These are phyloP conservation scores for Phyto melanocephala DNA, from an alignment of 2,888 invertebrate species.

Conservation along the genomic window DNA sequence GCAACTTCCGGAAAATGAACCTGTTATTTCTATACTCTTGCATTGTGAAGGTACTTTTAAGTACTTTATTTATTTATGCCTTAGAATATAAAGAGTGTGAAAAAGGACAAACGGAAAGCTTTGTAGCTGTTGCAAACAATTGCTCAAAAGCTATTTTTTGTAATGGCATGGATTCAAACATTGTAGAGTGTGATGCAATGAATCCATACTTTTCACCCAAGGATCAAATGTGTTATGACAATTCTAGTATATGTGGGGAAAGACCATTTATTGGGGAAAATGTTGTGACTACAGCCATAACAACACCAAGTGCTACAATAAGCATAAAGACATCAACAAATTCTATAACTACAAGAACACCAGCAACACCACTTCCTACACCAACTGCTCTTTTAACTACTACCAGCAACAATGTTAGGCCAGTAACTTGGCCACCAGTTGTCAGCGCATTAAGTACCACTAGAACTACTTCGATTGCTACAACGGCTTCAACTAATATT, in stretches of 20 bases:
- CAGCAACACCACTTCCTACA: not conserved
- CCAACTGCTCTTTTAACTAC: not conserved
- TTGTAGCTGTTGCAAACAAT: constrained; percentile 3
- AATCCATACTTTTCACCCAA: constrained; percentile 10
- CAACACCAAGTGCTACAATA: not conserved
- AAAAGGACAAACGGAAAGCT: not conserved
- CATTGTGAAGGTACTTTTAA: not conserved
- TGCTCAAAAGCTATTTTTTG: constrained; percentile 33
- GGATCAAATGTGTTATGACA: constrained; percentile 10
- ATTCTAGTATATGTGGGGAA: not conserved
- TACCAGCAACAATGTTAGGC: not conserved
- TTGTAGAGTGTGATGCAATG: not conserved
- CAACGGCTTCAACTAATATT: not conserved
- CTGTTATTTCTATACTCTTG: not conserved
- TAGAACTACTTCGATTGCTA: not conserved
- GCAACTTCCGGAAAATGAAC: no score
- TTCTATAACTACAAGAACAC: not conserved
- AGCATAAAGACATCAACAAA: not conserved
- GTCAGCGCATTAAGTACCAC: not conserved
- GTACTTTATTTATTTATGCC: not conserved
- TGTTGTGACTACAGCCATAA: not conserved
- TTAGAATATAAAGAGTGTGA: not conserved
- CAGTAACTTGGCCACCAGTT: not conserved
- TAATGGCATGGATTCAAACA: not conserved
- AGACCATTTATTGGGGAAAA: not conserved